phyloP scores from a whole-genome alignment of 2,888 invertebrate species.

The Cephus pulcher region DNA sequence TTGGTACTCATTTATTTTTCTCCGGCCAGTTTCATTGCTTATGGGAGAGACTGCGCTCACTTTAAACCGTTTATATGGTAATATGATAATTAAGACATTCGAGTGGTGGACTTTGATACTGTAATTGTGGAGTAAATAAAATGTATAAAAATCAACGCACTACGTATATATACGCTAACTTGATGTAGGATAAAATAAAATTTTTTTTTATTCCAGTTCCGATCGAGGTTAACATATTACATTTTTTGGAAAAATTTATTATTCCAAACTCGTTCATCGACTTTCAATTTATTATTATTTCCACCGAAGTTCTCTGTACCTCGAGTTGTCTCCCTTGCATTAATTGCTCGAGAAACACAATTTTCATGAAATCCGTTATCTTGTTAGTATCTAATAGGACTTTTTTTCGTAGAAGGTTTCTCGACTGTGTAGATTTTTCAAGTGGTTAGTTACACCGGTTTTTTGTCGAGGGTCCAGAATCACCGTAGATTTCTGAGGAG shows the following conservation, averaged over 20 bases:
- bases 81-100: conserved; percentile 48
- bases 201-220: neutral
- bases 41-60: neutral
- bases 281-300: neutral
- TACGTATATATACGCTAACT: neutral
- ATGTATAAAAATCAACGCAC: neutral
- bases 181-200: neutral
- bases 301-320: neutral
- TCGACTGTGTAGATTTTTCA: neutral
- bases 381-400: neutral
- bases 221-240: neutral
- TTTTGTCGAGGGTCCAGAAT: neutral
- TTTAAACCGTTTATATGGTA: conserved; percentile 22
- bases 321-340: neutral
- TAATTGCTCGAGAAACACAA: neutral
- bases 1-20: neutral
- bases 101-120: conserved; percentile 7
- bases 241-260: neutral
- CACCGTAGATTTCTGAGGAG: conserved; percentile 18
- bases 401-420: neutral
- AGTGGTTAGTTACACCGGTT: neutral
- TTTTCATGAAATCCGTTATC: neutral
- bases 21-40: neutral
- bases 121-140: neutral
- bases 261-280: neutral